Percentiles rank a stretch among this genome's conserved stretches.
Conservation (phyloP, 2,888 invertebrate species). For the Drosophila nr. perissopoda region DNA sequence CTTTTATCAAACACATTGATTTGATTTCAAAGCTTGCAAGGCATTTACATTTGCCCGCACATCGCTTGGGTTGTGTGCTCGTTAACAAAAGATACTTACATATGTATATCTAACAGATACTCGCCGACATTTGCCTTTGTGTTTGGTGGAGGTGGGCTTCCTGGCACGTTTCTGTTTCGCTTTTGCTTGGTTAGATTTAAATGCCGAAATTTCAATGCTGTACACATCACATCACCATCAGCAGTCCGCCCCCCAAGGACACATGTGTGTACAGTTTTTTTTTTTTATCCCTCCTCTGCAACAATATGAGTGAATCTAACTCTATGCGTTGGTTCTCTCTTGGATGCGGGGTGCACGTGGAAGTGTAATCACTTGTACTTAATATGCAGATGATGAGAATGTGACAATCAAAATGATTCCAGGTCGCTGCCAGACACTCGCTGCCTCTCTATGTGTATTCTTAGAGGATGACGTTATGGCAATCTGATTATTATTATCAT, state of each 20-base stretch:
- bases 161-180: constrained; percentile 44
- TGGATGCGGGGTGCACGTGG: constrained; percentile 47
- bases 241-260: constrained; percentile 18
- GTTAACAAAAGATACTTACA: constrained; percentile 77
- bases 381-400: constrained; percentile 79
- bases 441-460: neutral
- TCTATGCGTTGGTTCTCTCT: constrained; percentile 17
- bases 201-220: constrained; percentile 78
- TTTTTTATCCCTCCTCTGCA: neutral
- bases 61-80: constrained; percentile 56
- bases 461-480: constrained; percentile 58
- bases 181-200: constrained; percentile 75
- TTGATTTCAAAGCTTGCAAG: constrained; percentile 69
- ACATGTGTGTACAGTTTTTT: constrained; percentile 26
- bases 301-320: constrained; percentile 42
- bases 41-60: constrained; percentile 71
- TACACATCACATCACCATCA: constrained; percentile 58
- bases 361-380: constrained; percentile 78
- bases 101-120: constrained; percentile 56
- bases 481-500: constrained; percentile 78
- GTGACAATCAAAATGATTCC: constrained; percentile 80
- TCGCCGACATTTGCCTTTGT: constrained; percentile 43
- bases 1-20: constrained; percentile 65
- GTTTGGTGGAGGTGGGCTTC: constrained; percentile 9
- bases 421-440: constrained; percentile 53